Conservation (phyloP, 2,888 invertebrate species). For the Teleogryllus oceanicus region DNA sequence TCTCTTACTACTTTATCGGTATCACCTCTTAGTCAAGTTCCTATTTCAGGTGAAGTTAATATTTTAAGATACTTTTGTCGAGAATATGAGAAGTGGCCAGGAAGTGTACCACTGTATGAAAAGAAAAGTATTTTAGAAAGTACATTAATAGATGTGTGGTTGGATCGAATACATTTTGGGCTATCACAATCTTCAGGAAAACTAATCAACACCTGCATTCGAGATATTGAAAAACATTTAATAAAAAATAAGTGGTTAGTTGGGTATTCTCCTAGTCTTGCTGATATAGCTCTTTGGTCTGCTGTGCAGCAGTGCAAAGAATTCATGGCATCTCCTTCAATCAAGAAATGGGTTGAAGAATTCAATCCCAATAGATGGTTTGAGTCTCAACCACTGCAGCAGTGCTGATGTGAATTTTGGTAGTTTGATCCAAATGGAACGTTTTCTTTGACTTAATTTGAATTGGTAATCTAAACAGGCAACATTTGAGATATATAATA, state of each 20-base stretch:
- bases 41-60: constrained; percentile 45
- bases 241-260: constrained; percentile 39
- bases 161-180: constrained; percentile 42
- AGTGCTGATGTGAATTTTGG: no score
- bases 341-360: neutral
- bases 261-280: constrained; percentile 42
- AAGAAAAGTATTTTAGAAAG: constrained; percentile 42
- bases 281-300: constrained; percentile 40
- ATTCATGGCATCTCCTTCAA: neutral
- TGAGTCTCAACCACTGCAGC: neutral
- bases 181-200: constrained; percentile 32
- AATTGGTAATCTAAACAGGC: no score
- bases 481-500: no score
- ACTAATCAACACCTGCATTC: constrained; percentile 18
- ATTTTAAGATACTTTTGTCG: constrained; percentile 46
- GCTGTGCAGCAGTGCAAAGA: neutral
- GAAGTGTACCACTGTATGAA: constrained; percentile 44
- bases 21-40: constrained; percentile 37
- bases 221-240: constrained; percentile 36
- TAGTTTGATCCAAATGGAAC: no score
- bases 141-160: constrained; percentile 42
- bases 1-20: constrained; percentile 43
- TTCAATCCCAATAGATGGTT: neutral
- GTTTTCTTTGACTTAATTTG: no score
- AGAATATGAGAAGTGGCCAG: constrained; percentile 42